These are phyloP conservation scores for Trypoxylon attenuatum DNA, from an alignment of 2,888 invertebrate genomes.

Conservation along the genomic window DNA sequence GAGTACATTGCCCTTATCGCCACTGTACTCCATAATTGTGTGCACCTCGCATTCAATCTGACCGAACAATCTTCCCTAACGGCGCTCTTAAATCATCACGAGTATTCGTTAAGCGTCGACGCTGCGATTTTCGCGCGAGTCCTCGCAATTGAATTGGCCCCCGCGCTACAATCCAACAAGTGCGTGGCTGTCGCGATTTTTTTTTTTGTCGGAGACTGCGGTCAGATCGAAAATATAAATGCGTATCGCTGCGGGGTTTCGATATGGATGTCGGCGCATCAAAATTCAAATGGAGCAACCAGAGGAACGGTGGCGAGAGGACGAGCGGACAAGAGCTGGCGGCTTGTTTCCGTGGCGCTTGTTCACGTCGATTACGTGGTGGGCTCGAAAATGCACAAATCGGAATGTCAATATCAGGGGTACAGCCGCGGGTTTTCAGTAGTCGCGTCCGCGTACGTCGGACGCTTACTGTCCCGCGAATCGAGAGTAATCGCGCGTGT, in stretches of 20 bases:
- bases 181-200: neutral
- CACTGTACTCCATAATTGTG: constrained; percentile 45
- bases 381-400: constrained; percentile 13
- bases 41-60: constrained; percentile 51
- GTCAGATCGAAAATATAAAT: neutral
- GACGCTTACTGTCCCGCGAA: constrained; percentile 22
- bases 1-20: constrained; percentile 30
- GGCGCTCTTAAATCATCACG: constrained; percentile 47
- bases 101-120: constrained; percentile 53
- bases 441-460: constrained; percentile 24
- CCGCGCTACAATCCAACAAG: neutral
- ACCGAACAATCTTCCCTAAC: constrained; percentile 30
- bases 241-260: neutral
- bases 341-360: neutral
- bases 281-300: neutral
- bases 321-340: too few species aligned
- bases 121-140: constrained; percentile 42
- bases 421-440: constrained; percentile 4
- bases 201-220: neutral
- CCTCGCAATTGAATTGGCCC: constrained; percentile 15
- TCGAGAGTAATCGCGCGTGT: constrained; percentile 46
- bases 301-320: too few species aligned
- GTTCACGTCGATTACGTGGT: neutral
- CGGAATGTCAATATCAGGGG: constrained; percentile 38
- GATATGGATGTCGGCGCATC: neutral